Evolutionary conservation across 2,113 vertebrate species (phyloP).

Genomic region (Taxidea taxus): DNA sequence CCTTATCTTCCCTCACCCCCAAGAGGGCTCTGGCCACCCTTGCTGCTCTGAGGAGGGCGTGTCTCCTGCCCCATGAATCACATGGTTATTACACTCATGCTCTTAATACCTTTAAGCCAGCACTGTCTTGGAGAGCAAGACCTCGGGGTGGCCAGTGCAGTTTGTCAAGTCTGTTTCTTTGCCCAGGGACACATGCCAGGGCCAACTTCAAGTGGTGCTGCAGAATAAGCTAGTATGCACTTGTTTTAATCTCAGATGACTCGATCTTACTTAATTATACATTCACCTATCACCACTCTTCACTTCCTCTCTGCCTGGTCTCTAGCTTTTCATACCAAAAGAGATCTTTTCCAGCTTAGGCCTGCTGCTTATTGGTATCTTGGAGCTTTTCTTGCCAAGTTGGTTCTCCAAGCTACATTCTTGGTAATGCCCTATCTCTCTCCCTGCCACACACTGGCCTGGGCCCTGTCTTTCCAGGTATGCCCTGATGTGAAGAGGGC

Average conservation of each 20-base stretch:
- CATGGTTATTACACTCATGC: accelerated
- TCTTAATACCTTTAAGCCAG: background rate
- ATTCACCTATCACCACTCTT: accelerated
- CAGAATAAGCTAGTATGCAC: accelerated
- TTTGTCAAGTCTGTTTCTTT: accelerated
- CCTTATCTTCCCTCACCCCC: no score
- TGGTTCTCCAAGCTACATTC: background rate
- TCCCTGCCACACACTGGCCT: background rate
- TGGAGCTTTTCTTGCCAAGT: background rate
- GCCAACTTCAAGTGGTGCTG: accelerated
- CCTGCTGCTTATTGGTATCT: accelerated
- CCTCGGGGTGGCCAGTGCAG: accelerated
- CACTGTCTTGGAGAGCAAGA: background rate
- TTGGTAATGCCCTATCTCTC: accelerated
- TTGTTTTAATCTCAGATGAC: no score
- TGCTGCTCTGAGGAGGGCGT: background rate
- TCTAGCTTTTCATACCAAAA: background rate
- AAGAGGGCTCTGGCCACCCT: no score
- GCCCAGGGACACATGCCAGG: no score
- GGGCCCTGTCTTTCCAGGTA: background rate
- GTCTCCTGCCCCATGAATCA: accelerated
- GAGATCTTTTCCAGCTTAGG: background rate
- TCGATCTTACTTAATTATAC: accelerated
- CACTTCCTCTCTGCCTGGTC: background rate
- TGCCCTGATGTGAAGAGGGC: accelerated